Evolutionary conservation across 2,797 vertebrate genomes (phyloP).

Genomic region (Spondyliosoma cantharus): DNA sequence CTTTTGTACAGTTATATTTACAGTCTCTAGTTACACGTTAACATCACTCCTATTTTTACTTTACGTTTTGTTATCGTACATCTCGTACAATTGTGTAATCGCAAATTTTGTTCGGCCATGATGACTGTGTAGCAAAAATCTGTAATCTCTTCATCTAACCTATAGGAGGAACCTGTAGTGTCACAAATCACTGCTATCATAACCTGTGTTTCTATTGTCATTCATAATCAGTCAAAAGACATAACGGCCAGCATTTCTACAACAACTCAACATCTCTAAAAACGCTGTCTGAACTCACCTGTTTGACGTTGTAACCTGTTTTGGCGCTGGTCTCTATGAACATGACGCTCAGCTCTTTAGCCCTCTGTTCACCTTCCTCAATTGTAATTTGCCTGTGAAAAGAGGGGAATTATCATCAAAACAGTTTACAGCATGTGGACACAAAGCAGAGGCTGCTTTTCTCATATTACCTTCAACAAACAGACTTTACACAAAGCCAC

Average conservation of each 20-base stretch:
- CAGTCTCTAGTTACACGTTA: no score
- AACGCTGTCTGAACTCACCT: conserved; percentile 78
- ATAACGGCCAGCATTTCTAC: neutral
- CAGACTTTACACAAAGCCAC: neutral
- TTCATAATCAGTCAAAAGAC: neutral
- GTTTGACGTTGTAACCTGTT: conserved; percentile 95
- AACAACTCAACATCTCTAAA: neutral
- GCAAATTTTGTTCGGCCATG: no score
- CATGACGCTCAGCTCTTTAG: conserved; percentile 95
- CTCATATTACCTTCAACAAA: conserved; percentile 24
- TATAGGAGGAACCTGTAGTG: neutral
- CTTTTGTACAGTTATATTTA: no score
- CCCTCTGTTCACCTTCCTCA: conserved; percentile 92
- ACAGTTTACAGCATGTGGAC: conserved; percentile 4
- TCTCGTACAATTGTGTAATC: no score
- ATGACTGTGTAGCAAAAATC: no score
- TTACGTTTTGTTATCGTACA: no score
- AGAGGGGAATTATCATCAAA: conserved; percentile 18
- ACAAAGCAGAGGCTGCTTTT: conserved; percentile 4
- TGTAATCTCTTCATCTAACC: neutral
- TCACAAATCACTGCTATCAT: neutral
- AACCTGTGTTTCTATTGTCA: neutral
- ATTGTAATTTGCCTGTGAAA: conserved; percentile 91
- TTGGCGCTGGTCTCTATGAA: conserved; percentile 96
- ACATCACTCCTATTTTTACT: no score